Percentiles rank a stretch among this genome's conserved stretches.
These are phyloP conservation scores for Craniophora ligustri DNA, from an alignment of 2,888 invertebrate genomes.

Conservation along the genomic window DNA sequence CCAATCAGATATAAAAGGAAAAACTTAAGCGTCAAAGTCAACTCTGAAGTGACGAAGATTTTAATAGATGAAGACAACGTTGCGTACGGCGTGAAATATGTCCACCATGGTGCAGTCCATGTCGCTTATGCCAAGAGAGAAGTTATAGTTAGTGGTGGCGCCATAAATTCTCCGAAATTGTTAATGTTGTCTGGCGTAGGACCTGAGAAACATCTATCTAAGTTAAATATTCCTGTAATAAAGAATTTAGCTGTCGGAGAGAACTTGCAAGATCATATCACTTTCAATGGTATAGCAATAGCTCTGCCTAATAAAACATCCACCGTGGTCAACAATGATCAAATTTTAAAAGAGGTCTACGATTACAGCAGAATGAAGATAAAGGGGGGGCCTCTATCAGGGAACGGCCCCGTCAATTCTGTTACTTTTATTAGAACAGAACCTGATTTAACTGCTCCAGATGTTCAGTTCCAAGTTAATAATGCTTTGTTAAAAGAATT, in stretches of 20 bases:
- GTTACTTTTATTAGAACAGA: conserved; percentile 88
- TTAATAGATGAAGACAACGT: conserved; percentile 83
- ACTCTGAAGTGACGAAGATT: conserved; percentile 86
- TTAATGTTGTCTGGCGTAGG: conserved; percentile 79
- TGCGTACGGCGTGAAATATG: conserved; percentile 72
- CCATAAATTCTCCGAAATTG: conserved; percentile 73
- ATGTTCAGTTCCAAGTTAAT: conserved; percentile 89
- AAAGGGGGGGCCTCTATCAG: conserved; percentile 83
- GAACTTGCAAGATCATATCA: conserved; percentile 78
- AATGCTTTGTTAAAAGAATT: conserved; percentile 84
- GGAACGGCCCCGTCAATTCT: conserved; percentile 86
- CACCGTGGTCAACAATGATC: conserved; percentile 73
- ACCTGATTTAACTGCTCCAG: conserved; percentile 85
- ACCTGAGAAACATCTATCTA: conserved; percentile 48
- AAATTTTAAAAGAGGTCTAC: conserved; percentile 74
- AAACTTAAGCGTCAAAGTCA: conserved; percentile 83
- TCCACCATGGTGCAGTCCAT: conserved; percentile 51
- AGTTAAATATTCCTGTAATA: conserved; percentile 53
- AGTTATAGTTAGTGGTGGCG: conserved; percentile 72
- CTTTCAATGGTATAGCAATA: conserved; percentile 82
- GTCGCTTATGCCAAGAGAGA: conserved; percentile 73
- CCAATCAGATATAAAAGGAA: conserved; percentile 88
- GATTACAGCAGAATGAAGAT: conserved; percentile 70
- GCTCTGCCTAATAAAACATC: conserved; percentile 84
- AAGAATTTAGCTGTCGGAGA: conserved; percentile 74